A percentile compares a stretch with the other conserved stretches of the same genome.
Evolutionary conservation across 2,113 vertebrate species (phyloP).

Genomic region (Dunckerocampus dactyliophorus): DNA sequence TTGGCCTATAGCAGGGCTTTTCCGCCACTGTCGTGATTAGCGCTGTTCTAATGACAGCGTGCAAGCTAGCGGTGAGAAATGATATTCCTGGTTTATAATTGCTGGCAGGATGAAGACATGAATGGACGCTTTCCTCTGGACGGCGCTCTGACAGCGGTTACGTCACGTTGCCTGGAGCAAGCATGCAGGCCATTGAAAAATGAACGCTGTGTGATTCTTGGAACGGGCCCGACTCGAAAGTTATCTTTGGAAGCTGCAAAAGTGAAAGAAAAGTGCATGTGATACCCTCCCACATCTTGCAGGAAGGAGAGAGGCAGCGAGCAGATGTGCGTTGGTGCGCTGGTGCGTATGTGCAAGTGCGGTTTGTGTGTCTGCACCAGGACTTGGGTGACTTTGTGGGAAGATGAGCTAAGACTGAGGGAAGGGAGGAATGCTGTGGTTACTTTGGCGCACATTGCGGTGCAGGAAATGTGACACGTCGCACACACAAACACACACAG

Average conservation of each 20-base stretch:
- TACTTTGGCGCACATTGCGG: conserved; percentile 46
- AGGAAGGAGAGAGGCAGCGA: conserved; percentile 11
- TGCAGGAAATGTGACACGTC: conserved; percentile 56
- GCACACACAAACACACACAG: conserved; percentile 16
- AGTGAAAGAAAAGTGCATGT: conserved; percentile 27
- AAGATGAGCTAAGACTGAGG: conserved; percentile 58
- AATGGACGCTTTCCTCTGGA: conserved; percentile 40
- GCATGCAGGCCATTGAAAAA: conserved; percentile 43
- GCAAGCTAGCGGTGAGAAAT: conserved; percentile 61
- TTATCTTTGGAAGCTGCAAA: conserved; percentile 53
- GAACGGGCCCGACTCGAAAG: conserved; percentile 35
- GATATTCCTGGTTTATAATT: conserved; percentile 55
- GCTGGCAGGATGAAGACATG: conserved; percentile 49
- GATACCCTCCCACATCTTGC: conserved; percentile 39
- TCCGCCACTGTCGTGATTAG: conserved; percentile 46
- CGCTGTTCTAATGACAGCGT: conserved; percentile 52
- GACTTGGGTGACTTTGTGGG: conserved; percentile 41
- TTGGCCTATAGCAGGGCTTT: conserved; percentile 16
- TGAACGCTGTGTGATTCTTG: conserved; percentile 47
- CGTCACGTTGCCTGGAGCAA: conserved; percentile 47
- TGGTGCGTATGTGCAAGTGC: conserved; percentile 2
- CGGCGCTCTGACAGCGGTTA: conserved; percentile 44
- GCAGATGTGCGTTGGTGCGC: conserved; percentile 12
- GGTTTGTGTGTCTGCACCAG: conserved; percentile 26
- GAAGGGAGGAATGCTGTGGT: conserved; percentile 63